Evolutionary conservation across 2,888 invertebrate genomes (phyloP), one percentile per base, ranked within the genome.

Genomic region (Leptopilina drosophilae): DNA sequence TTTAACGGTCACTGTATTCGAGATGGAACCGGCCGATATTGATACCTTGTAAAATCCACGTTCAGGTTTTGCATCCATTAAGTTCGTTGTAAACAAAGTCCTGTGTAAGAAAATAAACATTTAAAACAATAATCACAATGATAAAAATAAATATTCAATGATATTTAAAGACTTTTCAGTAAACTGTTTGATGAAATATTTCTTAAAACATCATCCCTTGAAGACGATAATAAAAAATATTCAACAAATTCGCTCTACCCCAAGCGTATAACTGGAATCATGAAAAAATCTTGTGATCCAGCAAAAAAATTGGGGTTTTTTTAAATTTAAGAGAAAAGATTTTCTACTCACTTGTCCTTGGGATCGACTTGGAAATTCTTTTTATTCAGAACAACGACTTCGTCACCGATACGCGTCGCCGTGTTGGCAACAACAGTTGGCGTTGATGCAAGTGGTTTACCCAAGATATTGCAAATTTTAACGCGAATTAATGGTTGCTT

Each of bases 31-130:
- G 4, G 96, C 96, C 81, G 94, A 95, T 14, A 99, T 90, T 0
- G 95, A 95, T 8, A 98, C 94, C 86, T 95, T 95, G 93, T 99
- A 99, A 88, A 97, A 94, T 46, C 98, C 98, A 82, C 97, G 95
- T 26, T 96, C 95, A 15, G 97, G 95, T 87, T 96, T 96, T 77
- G 94, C 94, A 85, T 95, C 94, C 92, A 95, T 94, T 26, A 98
- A 93, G 88, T 97, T 96, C 73, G 98, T 93, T 69, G 95, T 94
- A 90, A 95, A 98, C 76, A 96, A 93, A 0, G 95, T 95, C 15
- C 95, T 95, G 82, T 40, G 82, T 82, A 82, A 73, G 73, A 79
- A 81, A 59, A 80, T 75, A 76, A 67, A n/a, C 15, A 59, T 59
- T 56, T 59, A 15, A 0, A 11, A 49, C 12, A 59, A n/a, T 15